Evolutionary conservation across 2,797 vertebrate genomes (phyloP).

Genomic region (Gambusia yucatana): DNA sequence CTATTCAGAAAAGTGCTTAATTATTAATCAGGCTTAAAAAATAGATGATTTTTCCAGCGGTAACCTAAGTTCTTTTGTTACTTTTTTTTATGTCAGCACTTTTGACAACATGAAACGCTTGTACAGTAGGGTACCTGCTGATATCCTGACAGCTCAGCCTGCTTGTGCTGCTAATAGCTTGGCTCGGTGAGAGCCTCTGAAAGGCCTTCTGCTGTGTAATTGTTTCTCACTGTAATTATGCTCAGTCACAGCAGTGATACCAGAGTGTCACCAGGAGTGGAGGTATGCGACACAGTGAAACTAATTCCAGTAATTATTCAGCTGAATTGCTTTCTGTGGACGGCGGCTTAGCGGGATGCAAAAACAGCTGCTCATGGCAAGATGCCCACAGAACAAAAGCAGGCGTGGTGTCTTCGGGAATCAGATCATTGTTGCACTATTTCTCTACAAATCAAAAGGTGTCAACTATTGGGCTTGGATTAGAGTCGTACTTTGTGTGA

Average conservation of each 20-base stretch:
- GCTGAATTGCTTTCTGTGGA: slow-evolving; percentile 13
- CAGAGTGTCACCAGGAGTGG: slow-evolving; percentile 11
- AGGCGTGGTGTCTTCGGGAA: not conserved
- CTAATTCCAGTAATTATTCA: slow-evolving; percentile 43
- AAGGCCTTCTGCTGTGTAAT: slow-evolving; percentile 12
- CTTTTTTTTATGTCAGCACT: not conserved
- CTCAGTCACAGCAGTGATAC: slow-evolving; percentile 22
- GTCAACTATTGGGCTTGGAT: not conserved
- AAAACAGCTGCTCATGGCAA: not conserved
- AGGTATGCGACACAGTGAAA: slow-evolving; percentile 17
- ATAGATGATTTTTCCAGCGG: not conserved
- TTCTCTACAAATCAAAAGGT: not conserved
- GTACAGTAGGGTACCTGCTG: slow-evolving; percentile 10
- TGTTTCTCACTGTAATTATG: slow-evolving; percentile 41
- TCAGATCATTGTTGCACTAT: not conserved
- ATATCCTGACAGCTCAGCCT: slow-evolving; percentile 21
- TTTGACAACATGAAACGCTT: slow-evolving; percentile 24
- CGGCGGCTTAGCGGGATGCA: slow-evolving; percentile 19
- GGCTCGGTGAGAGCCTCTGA: slow-evolving; percentile 11
- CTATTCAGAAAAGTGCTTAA: not conserved
- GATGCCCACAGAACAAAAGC: slow-evolving; percentile 4
- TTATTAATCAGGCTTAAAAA: not conserved
- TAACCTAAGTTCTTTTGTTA: not conserved
- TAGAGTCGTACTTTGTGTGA: not conserved
- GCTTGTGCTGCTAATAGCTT: slow-evolving; percentile 6